Base-by-base conservation (phyloP, 2,888 invertebrate genomes). In the Caenorhabditis imperialis region DNA sequence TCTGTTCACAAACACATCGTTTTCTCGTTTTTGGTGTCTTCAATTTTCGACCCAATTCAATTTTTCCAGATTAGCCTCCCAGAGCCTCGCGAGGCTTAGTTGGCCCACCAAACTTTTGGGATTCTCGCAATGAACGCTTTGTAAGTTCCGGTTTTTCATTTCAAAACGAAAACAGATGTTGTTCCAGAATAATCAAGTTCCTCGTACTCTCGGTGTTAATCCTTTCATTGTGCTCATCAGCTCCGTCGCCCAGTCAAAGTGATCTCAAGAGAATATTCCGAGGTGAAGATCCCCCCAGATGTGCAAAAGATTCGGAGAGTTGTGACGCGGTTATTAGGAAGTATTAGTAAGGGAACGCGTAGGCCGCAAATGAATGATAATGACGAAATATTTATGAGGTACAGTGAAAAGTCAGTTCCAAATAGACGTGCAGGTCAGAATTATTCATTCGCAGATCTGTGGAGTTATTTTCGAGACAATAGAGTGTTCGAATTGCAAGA, bases 201-300 rank as follows among this genome's bases (percentile, higher is more conserved):
- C 38, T 48, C 14, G 20, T 55, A 42, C 33, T 65, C 18, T 25
- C 45, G 5, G 10, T 48, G 6, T 20, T 65, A 6, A 23, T 55
- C 25, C 42, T 69, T 22, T 58, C 37, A 30, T 3, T 69, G 16
- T 51, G 37, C 38, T 44, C 47, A 22, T 22, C 69, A 27, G 22
- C 33, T 3, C 58, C 69, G 20, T 40, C 53, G 12, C 58, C 69
- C 10, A 58, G 51, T 58, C 69, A 69, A 30, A 69, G 57, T 48
- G 69, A 69, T 45, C 53, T 69, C 53, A 69, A 69, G 47, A 69
- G 69, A 69, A 69, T 69, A 60, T 69, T 69, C 30, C 14, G 69
- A 69, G 69, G 69, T 67, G 6, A 12, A 30, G 25, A n/a, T n/a
- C n/a, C n/a, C n/a, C n/a, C n/a, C n/a, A n/a, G n/a, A n/a, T n/a